phyloP scores from a whole-genome alignment of 2,797 vertebrate genomes.

The Alectoris magna region DNA sequence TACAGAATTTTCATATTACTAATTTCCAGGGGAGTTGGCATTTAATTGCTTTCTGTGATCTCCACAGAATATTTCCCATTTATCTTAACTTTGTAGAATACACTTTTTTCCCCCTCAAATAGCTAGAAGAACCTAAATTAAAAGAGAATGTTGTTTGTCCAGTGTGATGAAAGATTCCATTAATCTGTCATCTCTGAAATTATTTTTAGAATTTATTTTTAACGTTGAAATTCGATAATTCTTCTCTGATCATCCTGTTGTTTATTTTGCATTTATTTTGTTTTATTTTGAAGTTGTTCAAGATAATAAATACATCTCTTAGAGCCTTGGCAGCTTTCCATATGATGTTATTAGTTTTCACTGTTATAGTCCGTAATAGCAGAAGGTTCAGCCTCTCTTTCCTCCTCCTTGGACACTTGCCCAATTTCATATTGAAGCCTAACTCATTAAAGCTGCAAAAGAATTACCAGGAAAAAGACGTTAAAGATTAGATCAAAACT shows the following conservation, averaged over 20 bases:
- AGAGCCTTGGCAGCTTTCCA: neutral
- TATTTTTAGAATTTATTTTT: conserved; percentile 27
- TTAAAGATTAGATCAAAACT: neutral
- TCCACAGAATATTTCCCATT: conserved; percentile 43
- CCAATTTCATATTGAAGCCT: neutral
- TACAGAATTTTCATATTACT: conserved; percentile 53
- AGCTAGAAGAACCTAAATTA: neutral
- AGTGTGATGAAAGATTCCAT: neutral
- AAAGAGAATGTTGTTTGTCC: neutral
- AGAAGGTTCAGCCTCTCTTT: neutral
- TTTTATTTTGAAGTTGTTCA: conserved; percentile 17
- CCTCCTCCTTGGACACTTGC: neutral
- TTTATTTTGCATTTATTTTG: conserved; percentile 39
- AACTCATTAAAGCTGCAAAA: neutral
- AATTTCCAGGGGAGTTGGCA: conserved; percentile 35
- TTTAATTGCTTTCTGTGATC: conserved; percentile 52
- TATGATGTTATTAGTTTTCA: conserved; percentile 4
- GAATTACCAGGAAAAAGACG: neutral
- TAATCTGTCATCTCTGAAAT: neutral
- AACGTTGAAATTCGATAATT: neutral
- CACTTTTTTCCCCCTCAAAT: neutral
- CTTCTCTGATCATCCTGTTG: neutral
- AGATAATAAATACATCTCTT: conserved; percentile 23
- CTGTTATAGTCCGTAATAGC: neutral
- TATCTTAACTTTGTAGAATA: conserved; percentile 19